phyloP scores from a whole-genome alignment of 2,888 invertebrate species.

The Girardia tigrina region DNA sequence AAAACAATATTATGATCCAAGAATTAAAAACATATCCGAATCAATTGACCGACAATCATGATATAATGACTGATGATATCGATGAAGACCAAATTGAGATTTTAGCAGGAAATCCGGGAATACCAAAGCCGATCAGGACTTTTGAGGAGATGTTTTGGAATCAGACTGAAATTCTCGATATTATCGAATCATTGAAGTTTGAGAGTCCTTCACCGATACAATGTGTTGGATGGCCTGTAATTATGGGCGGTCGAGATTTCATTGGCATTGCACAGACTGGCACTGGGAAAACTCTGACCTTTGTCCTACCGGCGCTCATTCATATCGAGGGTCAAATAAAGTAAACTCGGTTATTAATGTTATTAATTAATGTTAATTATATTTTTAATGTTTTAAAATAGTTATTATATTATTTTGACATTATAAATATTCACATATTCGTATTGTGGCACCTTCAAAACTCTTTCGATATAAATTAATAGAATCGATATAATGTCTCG shows the following conservation, averaged over 20 bases:
- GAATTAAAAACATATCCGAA: conserved; percentile 40
- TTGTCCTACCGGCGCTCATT: conserved; percentile 75
- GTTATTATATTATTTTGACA: too few relatives aligned
- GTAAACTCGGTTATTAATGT: too few relatives aligned
- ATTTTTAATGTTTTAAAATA: too few relatives aligned
- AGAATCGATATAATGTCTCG: too few relatives aligned
- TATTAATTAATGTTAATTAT: too few relatives aligned
- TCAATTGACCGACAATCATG: conserved; percentile 61
- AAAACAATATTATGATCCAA: conserved; percentile 58
- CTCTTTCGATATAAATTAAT: too few relatives aligned
- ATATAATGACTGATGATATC: conserved; percentile 65
- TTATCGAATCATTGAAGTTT: conserved; percentile 53
- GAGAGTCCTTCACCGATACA: conserved; percentile 75
- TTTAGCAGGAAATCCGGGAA: conserved; percentile 64
- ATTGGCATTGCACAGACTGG: conserved; percentile 72
- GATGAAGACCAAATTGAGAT: conserved; percentile 70
- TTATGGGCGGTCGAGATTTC: conserved; percentile 74
- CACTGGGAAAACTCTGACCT: conserved; percentile 78
- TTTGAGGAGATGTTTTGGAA: conserved; percentile 19
- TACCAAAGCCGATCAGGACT: conserved; percentile 51
- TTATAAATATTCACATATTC: too few relatives aligned
- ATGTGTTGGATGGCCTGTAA: conserved; percentile 80
- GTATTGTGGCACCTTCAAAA: too few relatives aligned
- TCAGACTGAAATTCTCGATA: conserved; percentile 1
- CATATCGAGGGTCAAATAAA: conserved; percentile 71